These are phyloP conservation scores for Geococcyx californianus DNA, from an alignment of 2,113 vertebrate species.

Conservation along the genomic window DNA sequence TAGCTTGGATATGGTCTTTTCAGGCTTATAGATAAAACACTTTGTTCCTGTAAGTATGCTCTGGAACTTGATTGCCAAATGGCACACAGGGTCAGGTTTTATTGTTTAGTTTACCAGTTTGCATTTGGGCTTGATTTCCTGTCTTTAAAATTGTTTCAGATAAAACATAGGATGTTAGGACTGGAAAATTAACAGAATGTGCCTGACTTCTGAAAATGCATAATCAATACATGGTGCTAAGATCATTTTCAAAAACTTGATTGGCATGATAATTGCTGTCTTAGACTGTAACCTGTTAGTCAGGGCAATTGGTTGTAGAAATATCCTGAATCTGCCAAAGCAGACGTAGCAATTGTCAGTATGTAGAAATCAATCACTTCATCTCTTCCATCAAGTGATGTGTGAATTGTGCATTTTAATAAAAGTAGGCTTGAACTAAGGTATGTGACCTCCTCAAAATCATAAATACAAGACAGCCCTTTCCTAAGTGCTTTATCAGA, in stretches of 20 bases:
- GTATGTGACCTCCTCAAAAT: not conserved
- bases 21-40: not conserved
- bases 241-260: not conserved
- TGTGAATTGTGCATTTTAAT: not conserved
- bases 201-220: not conserved
- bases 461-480: not conserved
- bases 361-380: not conserved
- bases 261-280: not conserved
- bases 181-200: not conserved
- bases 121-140: not conserved
- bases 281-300: not conserved
- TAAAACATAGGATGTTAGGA: not conserved
- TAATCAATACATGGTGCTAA: not conserved
- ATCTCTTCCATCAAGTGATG: not conserved
- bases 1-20: not conserved
- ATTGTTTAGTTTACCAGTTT: not conserved
- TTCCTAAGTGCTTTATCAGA: not conserved
- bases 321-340: not conserved
- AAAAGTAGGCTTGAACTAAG: not conserved
- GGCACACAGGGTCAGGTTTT: not conserved
- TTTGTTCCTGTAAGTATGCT: not conserved
- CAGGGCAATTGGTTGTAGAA: not conserved
- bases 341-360: not conserved
- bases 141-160: not conserved
- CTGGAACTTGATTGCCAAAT: not conserved